These are phyloP conservation scores for Cephalopachus bancanus DNA, from an alignment of 2,797 vertebrate species.

Conservation along the genomic window DNA sequence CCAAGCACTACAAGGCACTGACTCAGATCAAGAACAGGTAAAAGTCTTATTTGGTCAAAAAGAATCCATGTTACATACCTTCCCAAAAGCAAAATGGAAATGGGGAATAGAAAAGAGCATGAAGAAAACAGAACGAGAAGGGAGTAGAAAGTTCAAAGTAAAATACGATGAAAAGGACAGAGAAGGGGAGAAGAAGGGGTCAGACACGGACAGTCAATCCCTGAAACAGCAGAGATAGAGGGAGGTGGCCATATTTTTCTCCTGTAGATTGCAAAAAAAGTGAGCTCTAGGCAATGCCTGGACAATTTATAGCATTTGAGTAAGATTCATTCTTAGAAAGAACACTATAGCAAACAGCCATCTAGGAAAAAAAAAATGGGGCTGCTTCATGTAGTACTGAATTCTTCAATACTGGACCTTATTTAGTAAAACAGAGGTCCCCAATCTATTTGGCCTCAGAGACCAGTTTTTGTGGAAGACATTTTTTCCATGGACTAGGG, in stretches of 20 bases:
- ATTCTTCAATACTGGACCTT: too few relatives aligned
- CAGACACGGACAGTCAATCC: fast-evolving
- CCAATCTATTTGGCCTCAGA: too few relatives aligned
- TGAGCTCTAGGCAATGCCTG: fast-evolving
- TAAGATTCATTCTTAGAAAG: background rate
- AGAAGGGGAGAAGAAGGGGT: fast-evolving
- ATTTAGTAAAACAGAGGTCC: too few relatives aligned
- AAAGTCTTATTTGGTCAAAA: background rate
- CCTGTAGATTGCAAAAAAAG: fast-evolving
- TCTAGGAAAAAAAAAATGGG: background rate
- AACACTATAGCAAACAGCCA: fast-evolving
- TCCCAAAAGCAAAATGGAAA: background rate
- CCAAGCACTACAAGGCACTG: background rate
- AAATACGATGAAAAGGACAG: background rate
- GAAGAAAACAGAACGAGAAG: background rate
- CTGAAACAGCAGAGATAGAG: background rate
- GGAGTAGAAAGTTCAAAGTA: background rate
- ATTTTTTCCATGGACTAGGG: too few relatives aligned
- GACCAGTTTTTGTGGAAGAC: too few relatives aligned
- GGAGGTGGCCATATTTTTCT: fast-evolving
- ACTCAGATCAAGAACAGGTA: background rate
- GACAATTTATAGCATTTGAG: fast-evolving
- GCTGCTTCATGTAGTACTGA: background rate
- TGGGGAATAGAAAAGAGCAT: background rate
- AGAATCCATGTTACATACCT: background rate